These are phyloP conservation scores for Neodiprion lecontei DNA, from an alignment of 1,140 invertebrate species.

Conservation along the genomic window DNA sequence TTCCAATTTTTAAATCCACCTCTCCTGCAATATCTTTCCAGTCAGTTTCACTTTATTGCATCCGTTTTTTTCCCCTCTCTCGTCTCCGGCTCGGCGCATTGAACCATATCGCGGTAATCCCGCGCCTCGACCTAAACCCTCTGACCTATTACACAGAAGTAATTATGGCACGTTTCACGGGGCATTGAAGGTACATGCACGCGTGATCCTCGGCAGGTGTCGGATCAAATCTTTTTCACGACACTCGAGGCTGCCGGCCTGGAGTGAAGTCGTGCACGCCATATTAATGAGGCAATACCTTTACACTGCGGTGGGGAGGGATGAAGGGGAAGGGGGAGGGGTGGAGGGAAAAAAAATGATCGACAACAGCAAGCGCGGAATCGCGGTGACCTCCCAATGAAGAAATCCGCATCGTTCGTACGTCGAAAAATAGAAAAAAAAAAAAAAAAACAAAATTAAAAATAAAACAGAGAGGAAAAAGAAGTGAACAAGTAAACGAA, in stretches of 20 bases:
- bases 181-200: neutral
- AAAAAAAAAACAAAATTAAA: neutral
- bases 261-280: too few relatives aligned
- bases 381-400: too few relatives aligned
- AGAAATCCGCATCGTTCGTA: too few relatives aligned
- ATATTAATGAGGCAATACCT: too few relatives aligned
- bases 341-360: too few relatives aligned
- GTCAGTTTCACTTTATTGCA: neutral
- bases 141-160: neutral
- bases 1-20: too few relatives aligned
- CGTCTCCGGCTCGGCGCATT: neutral
- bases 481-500: neutral
- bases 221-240: neutral
- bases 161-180: neutral
- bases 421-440: neutral
- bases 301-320: too few relatives aligned
- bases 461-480: neutral
- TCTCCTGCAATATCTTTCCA: neutral
- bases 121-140: neutral
- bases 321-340: too few relatives aligned
- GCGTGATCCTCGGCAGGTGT: neutral
- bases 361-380: too few relatives aligned
- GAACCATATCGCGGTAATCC: neutral
- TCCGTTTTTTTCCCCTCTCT: neutral
- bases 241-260: neutral